These are phyloP conservation scores for Eptesicus fuscus DNA, from an alignment of 2,113 vertebrate species.

Conservation along the genomic window DNA sequence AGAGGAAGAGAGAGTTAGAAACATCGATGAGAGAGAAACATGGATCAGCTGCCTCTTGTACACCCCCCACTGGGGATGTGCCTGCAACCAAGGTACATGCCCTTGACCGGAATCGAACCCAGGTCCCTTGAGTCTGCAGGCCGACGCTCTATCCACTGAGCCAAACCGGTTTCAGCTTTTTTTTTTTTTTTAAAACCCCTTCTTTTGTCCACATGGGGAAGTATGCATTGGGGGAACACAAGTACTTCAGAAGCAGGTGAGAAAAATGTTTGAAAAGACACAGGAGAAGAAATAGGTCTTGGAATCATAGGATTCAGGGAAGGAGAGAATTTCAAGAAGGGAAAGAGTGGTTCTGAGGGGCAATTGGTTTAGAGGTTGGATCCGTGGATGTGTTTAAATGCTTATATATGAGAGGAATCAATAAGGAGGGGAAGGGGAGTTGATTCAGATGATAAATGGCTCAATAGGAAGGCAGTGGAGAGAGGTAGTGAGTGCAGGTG, in stretches of 20 bases:
- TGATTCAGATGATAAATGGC: not conserved
- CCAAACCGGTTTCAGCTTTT: too few species aligned
- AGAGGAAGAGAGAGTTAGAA: too few species aligned
- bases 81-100: too few species aligned
- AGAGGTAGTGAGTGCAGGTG: not conserved
- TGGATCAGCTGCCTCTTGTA: too few species aligned
- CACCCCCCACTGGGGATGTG: too few species aligned
- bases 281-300: not conserved
- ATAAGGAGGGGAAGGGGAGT: not conserved
- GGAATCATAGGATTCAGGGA: not conserved
- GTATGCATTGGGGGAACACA: not conserved
- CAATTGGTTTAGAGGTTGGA: not conserved
- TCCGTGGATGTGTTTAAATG: not conserved
- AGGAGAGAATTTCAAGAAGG: not conserved
- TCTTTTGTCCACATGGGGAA: not conserved
- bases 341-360: not conserved
- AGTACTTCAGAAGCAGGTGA: not conserved
- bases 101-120: too few species aligned
- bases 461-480: not conserved
- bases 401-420: not conserved
- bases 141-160: too few species aligned
- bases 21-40: too few species aligned
- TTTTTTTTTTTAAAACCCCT: too few species aligned
- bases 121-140: too few species aligned
- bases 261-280: not conserved